Evolutionary conservation across 2,113 vertebrate species (phyloP), one percentile per base, ranked within the genome.

Genomic region (Capra hircus): DNA sequence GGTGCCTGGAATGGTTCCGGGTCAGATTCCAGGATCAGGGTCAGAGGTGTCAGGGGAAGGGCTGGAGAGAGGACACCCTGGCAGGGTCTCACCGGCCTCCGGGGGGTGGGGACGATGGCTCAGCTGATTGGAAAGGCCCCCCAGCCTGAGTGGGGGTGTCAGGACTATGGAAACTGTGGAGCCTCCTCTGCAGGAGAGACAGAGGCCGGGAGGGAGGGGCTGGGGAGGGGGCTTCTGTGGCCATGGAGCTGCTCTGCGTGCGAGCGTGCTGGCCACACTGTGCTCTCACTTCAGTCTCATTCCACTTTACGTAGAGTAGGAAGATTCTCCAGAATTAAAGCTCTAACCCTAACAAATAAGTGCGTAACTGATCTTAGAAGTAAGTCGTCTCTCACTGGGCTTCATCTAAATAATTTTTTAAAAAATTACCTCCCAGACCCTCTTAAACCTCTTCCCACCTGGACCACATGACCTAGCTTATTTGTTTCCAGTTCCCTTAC

Each of bases 191-290:
- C 60, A 33, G 81, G 14, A 5, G 28, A 6, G 23, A 40, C 12
- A 2, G 27, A 43, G 59, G 48, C n/a, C 11, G 4, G 14, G 9
- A 5, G 13, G 4, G 16, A 3, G 48, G 64, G n/a, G 10, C 19
- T 40, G 33, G 33, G 81, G 33, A 2, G 33, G 33, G 45, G 45
- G 5, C 0, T 5, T 17, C 53, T 45, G 30, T 12, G 2, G 0
- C 64, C 0, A 11, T 5, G 6, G 43, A 50, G 0, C 67, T 15
- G 15, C 57, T 9, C 3, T 3, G 0, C 3, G 0, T 27, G n/a
- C 0, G 1, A n/a, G 50, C 0, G 1, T 28, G 10, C 14, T 6
- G 28, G 6, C 4, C 11, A 5, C 5, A 10, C 21, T 7, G 1
- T 7, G 23, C 9, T 3, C 1, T 23, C 71, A 7, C 36, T 12